These are phyloP conservation scores for Papilio protenor DNA, from an alignment of 2,888 invertebrate species.

Conservation along the genomic window DNA sequence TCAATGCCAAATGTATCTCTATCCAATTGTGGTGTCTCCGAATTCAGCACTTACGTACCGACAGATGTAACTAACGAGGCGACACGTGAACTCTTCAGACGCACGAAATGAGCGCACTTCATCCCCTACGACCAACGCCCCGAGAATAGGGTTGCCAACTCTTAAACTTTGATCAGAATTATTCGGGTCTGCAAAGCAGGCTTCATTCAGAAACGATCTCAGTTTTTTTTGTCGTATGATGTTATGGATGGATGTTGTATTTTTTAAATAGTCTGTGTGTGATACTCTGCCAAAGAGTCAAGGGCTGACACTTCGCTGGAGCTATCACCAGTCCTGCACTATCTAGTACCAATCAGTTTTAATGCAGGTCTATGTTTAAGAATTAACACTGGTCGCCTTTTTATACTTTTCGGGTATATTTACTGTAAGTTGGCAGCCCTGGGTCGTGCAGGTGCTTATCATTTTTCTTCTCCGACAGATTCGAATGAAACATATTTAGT, in stretches of 20 bases:
- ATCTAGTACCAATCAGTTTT: background rate
- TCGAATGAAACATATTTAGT: slow-evolving; percentile 64
- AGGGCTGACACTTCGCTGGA: no score
- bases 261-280: background rate
- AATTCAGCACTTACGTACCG: slow-evolving; percentile 59
- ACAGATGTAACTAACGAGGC: slow-evolving; percentile 76
- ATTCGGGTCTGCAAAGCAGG: background rate
- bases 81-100: slow-evolving; percentile 66
- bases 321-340: no score
- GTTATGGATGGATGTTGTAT: background rate
- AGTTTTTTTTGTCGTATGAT: background rate
- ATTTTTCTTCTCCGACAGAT: slow-evolving; percentile 79
- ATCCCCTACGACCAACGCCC: background rate
- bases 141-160: background rate
- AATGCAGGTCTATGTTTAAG: background rate
- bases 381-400: background rate
- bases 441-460: slow-evolving; percentile 75
- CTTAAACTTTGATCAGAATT: background rate
- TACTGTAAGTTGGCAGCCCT: slow-evolving; percentile 2
- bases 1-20: slow-evolving; percentile 10
- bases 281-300: background rate
- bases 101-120: slow-evolving; percentile 61
- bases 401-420: background rate
- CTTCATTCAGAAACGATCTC: no score
- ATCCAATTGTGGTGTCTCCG: slow-evolving; percentile 53